These are phyloP conservation scores for Caranx ignobilis DNA, from an alignment of 2,113 vertebrate genomes.

Conservation along the genomic window DNA sequence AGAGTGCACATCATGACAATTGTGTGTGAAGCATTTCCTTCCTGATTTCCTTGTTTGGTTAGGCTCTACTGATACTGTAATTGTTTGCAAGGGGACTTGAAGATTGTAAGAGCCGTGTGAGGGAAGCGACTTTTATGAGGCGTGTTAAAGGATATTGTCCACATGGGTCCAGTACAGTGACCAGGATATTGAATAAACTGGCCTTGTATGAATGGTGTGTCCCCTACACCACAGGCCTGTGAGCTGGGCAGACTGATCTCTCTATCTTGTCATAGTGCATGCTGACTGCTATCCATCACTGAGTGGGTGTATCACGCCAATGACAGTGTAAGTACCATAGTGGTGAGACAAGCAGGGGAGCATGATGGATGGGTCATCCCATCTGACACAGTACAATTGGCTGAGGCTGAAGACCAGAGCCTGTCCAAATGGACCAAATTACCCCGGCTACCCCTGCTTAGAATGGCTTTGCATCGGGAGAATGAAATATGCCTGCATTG, in stretches of 20 bases:
- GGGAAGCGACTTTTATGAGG: conserved; percentile 60
- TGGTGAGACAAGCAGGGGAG: conserved; percentile 69
- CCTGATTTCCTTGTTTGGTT: conserved; percentile 41
- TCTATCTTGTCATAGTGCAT: conserved; percentile 74
- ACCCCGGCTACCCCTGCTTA: conserved; percentile 61
- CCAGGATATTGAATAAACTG: conserved; percentile 61
- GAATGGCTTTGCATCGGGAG: conserved; percentile 77
- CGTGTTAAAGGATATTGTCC: conserved; percentile 53
- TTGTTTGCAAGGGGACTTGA: conserved; percentile 58
- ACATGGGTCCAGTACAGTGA: conserved; percentile 50
- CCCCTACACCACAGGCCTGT: conserved; percentile 60
- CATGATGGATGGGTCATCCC: conserved; percentile 74
- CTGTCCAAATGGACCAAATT: conserved; percentile 77
- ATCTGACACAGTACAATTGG: conserved; percentile 59
- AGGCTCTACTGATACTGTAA: conserved; percentile 55
- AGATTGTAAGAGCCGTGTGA: conserved; percentile 51
- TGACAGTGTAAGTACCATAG: conserved; percentile 73
- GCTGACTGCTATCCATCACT: conserved; percentile 77
- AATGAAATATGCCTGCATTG: conserved; percentile 85
- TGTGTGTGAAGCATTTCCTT: conserved; percentile 29
- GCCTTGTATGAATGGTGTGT: conserved; percentile 45
- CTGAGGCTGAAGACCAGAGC: conserved; percentile 65
- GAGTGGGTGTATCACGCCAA: conserved; percentile 64
- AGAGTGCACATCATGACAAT: conserved; percentile 21
- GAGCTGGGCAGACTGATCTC: conserved; percentile 69